phyloP scores from a whole-genome alignment of 2,797 vertebrate species.

The Orientallactaga sibirica region DNA sequence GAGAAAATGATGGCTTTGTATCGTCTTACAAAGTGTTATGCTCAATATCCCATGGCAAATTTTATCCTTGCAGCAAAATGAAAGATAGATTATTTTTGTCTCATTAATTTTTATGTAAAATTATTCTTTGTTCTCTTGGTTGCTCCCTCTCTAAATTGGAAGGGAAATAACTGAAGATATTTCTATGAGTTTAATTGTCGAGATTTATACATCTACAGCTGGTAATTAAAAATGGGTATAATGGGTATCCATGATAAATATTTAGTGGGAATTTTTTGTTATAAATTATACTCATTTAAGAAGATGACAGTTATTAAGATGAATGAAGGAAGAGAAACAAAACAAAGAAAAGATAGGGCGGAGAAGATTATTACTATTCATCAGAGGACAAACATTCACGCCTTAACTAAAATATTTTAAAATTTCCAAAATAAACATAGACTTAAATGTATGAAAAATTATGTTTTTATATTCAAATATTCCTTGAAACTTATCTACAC shows the following conservation, averaged over 20 bases:
- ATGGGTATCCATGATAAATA: constrained; percentile 59
- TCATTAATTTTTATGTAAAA: constrained; percentile 82
- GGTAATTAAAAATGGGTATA: constrained; percentile 68
- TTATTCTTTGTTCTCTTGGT: constrained; percentile 68
- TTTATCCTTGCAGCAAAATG: constrained; percentile 63
- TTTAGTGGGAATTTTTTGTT: constrained; percentile 38
- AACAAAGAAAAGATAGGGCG: neutral
- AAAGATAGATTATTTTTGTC: constrained; percentile 73
- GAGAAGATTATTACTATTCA: neutral
- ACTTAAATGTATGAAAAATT: constrained; percentile 1
- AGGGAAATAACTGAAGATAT: constrained; percentile 60
- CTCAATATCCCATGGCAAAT: constrained; percentile 68
- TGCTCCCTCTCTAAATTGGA: constrained; percentile 61
- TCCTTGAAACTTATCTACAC: neutral
- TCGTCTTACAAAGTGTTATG: constrained; percentile 38
- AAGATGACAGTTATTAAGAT: constrained; percentile 52
- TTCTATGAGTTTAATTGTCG: constrained; percentile 69
- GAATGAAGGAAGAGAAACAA: constrained; percentile 69
- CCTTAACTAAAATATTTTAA: neutral
- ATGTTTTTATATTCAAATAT: neutral
- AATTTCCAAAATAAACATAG: constrained; percentile 32
- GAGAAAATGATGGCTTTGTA: constrained; percentile 6
- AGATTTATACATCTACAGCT: constrained; percentile 60
- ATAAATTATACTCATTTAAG: constrained; percentile 61
- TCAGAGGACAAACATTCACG: neutral